A percentile compares a stretch with the other conserved stretches of the same genome.
Conservation (phyloP, 2,797 vertebrate species). For the Gymnoscopelus braueri region DNA sequence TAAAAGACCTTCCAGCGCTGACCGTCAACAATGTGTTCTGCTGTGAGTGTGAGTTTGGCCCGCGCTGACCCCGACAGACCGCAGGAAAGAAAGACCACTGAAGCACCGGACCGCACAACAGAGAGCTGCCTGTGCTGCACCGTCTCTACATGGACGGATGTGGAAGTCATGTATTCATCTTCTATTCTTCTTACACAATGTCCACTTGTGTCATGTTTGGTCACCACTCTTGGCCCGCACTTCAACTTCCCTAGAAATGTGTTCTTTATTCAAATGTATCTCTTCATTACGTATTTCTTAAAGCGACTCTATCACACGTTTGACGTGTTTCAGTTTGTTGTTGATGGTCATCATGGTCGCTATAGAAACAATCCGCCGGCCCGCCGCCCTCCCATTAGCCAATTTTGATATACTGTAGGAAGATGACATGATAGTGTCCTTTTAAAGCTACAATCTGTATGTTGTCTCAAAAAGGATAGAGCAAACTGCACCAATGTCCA, state of each 20-base stretch:
- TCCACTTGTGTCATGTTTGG: slow-evolving; percentile 5
- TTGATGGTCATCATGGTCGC: no score
- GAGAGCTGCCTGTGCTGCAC: slow-evolving; percentile 1
- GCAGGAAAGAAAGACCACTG: background rate
- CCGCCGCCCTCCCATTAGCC: no score
- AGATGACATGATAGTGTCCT: no score
- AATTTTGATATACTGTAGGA: no score
- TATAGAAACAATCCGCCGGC: background rate
- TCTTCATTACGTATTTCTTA: background rate
- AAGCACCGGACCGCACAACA: background rate
- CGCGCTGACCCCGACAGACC: slow-evolving; percentile 10
- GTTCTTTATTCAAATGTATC: slow-evolving; percentile 1
- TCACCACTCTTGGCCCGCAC: slow-evolving; percentile 6
- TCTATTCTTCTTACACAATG: background rate
- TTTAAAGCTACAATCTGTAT: no score
- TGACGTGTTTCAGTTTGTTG: no score
- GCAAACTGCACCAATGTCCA: no score
- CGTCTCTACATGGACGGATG: background rate
- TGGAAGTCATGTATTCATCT: background rate
- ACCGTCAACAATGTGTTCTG: slow-evolving; percentile 35
- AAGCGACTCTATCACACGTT: no score
- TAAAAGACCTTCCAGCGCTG: no score
- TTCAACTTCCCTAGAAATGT: background rate
- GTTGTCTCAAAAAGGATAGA: no score
- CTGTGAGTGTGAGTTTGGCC: slow-evolving; percentile 20